Conservation (phyloP, 2,113 vertebrate genomes). For the Conger conger region DNA sequence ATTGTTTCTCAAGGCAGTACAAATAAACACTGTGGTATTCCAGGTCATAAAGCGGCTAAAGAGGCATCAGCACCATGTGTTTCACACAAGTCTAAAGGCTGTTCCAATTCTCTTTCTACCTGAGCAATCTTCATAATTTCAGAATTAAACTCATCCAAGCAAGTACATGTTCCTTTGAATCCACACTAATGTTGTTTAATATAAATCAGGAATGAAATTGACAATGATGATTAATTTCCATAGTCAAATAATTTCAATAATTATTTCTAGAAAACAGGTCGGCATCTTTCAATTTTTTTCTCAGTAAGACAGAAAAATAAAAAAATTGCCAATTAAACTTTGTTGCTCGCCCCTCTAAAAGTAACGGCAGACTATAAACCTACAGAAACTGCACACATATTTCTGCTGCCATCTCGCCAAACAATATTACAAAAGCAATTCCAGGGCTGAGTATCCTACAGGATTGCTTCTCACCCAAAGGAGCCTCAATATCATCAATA, state of each 20-base stretch:
- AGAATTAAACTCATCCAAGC: neutral
- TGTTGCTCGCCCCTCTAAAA: slow-evolving; percentile 1
- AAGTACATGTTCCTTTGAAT: too few relatives aligned
- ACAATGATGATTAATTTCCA: neutral
- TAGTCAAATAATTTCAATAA: neutral
- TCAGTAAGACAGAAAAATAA: neutral
- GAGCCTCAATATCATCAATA: slow-evolving; percentile 71
- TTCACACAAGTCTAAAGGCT: neutral
- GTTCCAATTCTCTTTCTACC: neutral
- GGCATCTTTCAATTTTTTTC: neutral
- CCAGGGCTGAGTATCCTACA: slow-evolving; percentile 65
- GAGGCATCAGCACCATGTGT: neutral
- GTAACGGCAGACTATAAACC: slow-evolving; percentile 24
- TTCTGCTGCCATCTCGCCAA: slow-evolving; percentile 56
- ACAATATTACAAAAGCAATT: slow-evolving; percentile 76
- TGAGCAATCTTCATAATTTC: neutral
- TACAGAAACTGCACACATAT: slow-evolving; percentile 31
- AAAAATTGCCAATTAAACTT: slow-evolving; percentile 5
- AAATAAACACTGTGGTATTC: too few relatives aligned
- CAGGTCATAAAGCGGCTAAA: too few relatives aligned
- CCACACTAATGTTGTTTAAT: too few relatives aligned
- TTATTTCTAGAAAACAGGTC: neutral
- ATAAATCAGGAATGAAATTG: too few relatives aligned
- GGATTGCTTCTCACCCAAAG: slow-evolving; percentile 68
- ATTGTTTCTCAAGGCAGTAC: too few relatives aligned